Conservation (phyloP, 2,113 vertebrate species). For the Propithecus coquereli region DNA sequence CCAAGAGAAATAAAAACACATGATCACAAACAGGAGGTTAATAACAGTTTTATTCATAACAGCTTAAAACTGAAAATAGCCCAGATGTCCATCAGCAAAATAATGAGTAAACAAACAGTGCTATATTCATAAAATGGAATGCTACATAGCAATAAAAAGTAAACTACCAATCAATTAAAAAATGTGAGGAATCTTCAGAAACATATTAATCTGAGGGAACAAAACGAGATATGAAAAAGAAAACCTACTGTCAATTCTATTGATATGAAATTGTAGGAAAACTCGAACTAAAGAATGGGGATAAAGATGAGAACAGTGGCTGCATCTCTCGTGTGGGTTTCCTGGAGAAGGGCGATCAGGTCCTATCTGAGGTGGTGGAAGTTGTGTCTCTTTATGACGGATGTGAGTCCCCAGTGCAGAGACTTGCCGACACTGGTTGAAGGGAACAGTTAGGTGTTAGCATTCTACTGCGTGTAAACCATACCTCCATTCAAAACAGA, state of each 20-base stretch:
- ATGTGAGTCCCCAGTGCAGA: neutral
- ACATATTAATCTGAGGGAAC: neutral
- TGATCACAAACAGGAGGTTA: neutral
- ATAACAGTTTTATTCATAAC: neutral
- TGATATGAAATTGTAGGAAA: neutral
- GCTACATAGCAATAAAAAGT: neutral
- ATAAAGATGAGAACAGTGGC: neutral
- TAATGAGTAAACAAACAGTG: neutral
- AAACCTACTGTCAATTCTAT: neutral
- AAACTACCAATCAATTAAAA: neutral
- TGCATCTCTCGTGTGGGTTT: neutral
- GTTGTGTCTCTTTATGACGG: neutral
- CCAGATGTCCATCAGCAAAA: neutral
- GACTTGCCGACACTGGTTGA: neutral
- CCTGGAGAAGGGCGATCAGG: neutral
- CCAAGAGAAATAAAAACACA: neutral
- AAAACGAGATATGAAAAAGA: accelerated
- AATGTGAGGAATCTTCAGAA: neutral
- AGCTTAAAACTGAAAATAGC: neutral
- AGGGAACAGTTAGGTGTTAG: neutral
- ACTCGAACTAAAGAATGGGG: neutral
- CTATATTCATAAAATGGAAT: neutral
- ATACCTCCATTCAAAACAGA: neutral
- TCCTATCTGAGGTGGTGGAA: neutral
- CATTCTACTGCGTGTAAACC: neutral